Percentiles rank a stretch among this genome's conserved stretches.
Evolutionary conservation across 2,113 vertebrate genomes (phyloP).

Genomic region (Apodemus sylvaticus): DNA sequence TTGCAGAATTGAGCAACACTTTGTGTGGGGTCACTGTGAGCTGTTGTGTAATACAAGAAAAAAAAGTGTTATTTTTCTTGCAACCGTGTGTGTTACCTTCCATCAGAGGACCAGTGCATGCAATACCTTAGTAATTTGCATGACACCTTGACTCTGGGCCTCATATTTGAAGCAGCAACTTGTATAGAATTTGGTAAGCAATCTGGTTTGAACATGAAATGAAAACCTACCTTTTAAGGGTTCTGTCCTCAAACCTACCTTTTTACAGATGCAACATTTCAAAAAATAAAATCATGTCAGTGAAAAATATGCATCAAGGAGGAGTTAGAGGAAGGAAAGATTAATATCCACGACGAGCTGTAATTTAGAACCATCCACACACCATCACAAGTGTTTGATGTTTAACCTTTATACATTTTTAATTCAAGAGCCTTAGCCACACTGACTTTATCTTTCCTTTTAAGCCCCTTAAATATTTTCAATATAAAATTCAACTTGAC

Average conservation of each 20-base stretch:
- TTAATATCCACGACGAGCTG: constrained; percentile 9
- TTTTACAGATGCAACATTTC: constrained; percentile 48
- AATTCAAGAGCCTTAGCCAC: constrained; percentile 57
- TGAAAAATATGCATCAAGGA: background rate
- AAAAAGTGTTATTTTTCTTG: background rate
- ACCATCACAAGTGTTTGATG: constrained; percentile 42
- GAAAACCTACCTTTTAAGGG: constrained; percentile 72
- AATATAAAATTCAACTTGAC: constrained; percentile 35
- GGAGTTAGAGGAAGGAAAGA: constrained; percentile 35
- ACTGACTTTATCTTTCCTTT: constrained; percentile 34
- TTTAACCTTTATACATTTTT: constrained; percentile 73
- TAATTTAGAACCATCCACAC: constrained; percentile 47
- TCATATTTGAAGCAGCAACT: background rate
- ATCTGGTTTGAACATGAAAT: background rate
- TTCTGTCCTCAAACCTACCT: constrained; percentile 68
- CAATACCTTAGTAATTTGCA: background rate
- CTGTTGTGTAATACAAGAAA: background rate
- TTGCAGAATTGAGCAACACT: background rate
- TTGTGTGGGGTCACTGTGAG: background rate
- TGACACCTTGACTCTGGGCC: background rate
- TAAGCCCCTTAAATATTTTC: constrained; percentile 40
- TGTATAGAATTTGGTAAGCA: background rate
- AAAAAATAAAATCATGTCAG: constrained; percentile 58
- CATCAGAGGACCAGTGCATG: background rate
- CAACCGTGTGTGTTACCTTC: background rate